Evolutionary conservation across 2,113 vertebrate species (phyloP), one percentile per base, ranked within the genome.

Genomic region (Pagrus major): DNA sequence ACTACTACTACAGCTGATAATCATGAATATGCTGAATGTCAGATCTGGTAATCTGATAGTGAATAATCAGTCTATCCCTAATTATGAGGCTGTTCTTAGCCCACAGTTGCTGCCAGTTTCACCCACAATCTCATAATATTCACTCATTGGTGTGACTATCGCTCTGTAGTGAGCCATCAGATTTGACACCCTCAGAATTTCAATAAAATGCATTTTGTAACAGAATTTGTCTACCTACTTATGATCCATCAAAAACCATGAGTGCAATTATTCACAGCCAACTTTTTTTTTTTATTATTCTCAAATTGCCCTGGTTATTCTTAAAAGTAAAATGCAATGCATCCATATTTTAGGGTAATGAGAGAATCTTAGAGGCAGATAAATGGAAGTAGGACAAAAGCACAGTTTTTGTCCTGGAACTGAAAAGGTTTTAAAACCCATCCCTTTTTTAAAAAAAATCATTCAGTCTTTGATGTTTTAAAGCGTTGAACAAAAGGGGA

Each of bases 231-330:
- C n/a, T 37, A 9, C n/a, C 27, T 37, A 4, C 29, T 12, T 60
- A 9, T 12, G 27, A 72, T 51, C 41, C 51, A 21, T n/a, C 15
- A 51, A 29, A 74, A n/a, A 27, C 27, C 31, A n/a, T 14, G 21
- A 37, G 25, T 10, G 18, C 20, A 51, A 33, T 33, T 7, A 3
- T 42, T 67, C 31, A 49, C 33, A 21, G 41, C 25, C 29, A 33
- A 3, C 35, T 29, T 56, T 74, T 70, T 23, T 29, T 56, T 74
- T 70, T 23, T n/a, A n/a, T 42, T 15, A 8, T 47, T 80, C 33
- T 75, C 1, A 42, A 42, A 20, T 21, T 25, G 20, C 20, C 10
- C 23, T 46, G 16, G 21, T 12, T 71, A 9, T 52, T 54, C 20
- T 41, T 15, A 51, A 42, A 65, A 39, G 2, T 37, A 60, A 66